Percentiles rank a stretch among this genome's conserved stretches.
These are phyloP conservation scores for Helicolenus hilgendorfi DNA, from an alignment of 2,797 vertebrate genomes.

Conservation along the genomic window DNA sequence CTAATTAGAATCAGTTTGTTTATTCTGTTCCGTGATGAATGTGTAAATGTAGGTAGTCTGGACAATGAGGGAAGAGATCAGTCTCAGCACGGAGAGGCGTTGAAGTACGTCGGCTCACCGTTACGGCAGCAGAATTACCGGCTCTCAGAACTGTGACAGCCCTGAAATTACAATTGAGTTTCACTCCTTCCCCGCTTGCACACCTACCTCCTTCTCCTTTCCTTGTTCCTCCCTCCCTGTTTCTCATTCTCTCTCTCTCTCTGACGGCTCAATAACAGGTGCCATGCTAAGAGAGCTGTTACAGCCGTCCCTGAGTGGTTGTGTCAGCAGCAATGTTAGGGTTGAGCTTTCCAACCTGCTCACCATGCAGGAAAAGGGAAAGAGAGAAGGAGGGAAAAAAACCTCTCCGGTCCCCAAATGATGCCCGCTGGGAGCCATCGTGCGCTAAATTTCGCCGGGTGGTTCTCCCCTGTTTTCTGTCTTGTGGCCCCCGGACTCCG, in stretches of 20 bases:
- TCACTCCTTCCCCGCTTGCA: slow-evolving; percentile 71
- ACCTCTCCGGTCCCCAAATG: slow-evolving; percentile 83
- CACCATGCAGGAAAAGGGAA: slow-evolving; percentile 88
- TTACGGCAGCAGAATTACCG: slow-evolving; percentile 90
- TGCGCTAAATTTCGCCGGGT: slow-evolving; percentile 82
- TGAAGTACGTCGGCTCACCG: slow-evolving; percentile 79
- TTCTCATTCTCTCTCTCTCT: slow-evolving; percentile 69
- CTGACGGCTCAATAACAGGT: slow-evolving; percentile 91
- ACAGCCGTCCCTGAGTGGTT: slow-evolving; percentile 89
- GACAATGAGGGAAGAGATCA: slow-evolving; percentile 49
- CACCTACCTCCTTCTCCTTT: slow-evolving; percentile 84
- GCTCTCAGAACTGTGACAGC: slow-evolving; percentile 90
- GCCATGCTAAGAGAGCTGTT: slow-evolving; percentile 91
- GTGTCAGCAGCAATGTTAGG: slow-evolving; percentile 91
- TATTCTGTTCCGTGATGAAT: slow-evolving; percentile 30
- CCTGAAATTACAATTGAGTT: slow-evolving; percentile 93
- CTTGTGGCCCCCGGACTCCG: slow-evolving; percentile 82
- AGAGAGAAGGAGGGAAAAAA: slow-evolving; percentile 69
- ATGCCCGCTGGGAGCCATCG: slow-evolving; percentile 87
- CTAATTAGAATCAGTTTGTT: slow-evolving; percentile 56
- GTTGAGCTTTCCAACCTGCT: slow-evolving; percentile 88
- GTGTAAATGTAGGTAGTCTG: slow-evolving; percentile 27
- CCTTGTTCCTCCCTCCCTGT: slow-evolving; percentile 37
- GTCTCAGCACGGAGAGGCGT: slow-evolving; percentile 48
- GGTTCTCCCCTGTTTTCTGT: slow-evolving; percentile 82